phyloP scores from a whole-genome alignment of 2,113 vertebrate genomes.

The Gadus macrocephalus region DNA sequence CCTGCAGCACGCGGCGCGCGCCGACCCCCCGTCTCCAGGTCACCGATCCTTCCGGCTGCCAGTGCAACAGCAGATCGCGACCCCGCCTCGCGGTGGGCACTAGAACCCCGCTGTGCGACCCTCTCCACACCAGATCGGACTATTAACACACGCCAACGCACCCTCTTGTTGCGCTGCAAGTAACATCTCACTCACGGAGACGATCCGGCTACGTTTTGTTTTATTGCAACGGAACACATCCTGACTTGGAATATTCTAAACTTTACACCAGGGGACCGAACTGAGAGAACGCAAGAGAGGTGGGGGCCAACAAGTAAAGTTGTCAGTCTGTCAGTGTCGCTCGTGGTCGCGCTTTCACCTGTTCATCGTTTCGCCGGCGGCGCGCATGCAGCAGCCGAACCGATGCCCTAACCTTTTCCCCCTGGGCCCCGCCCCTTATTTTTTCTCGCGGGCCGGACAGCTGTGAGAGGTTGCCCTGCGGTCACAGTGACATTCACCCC shows the following conservation, averaged over 20 bases:
- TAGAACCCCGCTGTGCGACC: constrained; percentile 25
- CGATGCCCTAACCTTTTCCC: constrained; percentile 48
- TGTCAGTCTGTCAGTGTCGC: constrained; percentile 11
- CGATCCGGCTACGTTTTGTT: constrained; percentile 8
- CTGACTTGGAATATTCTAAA: constrained; percentile 57
- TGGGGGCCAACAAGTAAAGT: constrained; percentile 45
- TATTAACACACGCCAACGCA: neutral
- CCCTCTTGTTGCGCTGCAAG: neutral
- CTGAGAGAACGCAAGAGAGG: constrained; percentile 32
- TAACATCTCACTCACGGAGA: constrained; percentile 8
- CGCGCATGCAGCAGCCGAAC: constrained; percentile 50
- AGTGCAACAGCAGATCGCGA: constrained; percentile 48
- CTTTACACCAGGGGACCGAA: constrained; percentile 35
- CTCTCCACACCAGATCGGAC: too few relatives aligned
- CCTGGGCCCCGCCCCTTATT: constrained; percentile 51
- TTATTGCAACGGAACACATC: constrained; percentile 39
- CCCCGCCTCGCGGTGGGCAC: constrained; percentile 47
- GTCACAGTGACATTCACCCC: constrained; percentile 63
- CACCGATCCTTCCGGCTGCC: constrained; percentile 59
- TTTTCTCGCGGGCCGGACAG: constrained; percentile 59
- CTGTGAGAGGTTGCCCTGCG: constrained; percentile 66
- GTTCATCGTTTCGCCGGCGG: constrained; percentile 59
- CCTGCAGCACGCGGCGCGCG: constrained; percentile 58
- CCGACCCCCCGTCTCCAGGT: constrained; percentile 60
- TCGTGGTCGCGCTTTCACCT: constrained; percentile 73